phyloP scores from a whole-genome alignment of 2,888 invertebrate species.

The Phengaris arion region DNA sequence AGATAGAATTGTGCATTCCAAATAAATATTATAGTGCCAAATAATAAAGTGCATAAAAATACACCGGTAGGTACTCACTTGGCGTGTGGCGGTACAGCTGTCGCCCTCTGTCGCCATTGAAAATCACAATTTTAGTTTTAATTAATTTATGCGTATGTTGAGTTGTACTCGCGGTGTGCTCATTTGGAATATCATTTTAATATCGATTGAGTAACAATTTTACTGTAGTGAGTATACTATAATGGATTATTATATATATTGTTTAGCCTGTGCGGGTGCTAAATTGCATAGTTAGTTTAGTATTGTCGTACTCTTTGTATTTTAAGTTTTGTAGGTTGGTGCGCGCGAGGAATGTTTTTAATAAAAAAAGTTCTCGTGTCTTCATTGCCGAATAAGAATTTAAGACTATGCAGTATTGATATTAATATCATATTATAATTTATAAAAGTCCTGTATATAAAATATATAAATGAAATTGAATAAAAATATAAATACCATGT shows the following conservation, averaged over 20 bases:
- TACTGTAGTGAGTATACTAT: slow-evolving; percentile 42
- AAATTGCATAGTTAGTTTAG: slow-evolving; percentile 58
- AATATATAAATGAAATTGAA: slow-evolving; percentile 73
- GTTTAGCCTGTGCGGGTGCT: slow-evolving; percentile 72
- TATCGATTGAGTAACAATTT: slow-evolving; percentile 50
- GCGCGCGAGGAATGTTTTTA: slow-evolving; percentile 44
- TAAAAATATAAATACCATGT: slow-evolving; percentile 77
- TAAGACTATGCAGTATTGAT: slow-evolving; percentile 76
- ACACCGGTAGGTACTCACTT: slow-evolving; percentile 39
- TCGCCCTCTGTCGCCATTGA: slow-evolving; percentile 41
- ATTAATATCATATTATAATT: slow-evolving; percentile 72
- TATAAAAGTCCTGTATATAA: slow-evolving; percentile 78
- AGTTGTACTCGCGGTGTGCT: slow-evolving; percentile 52
- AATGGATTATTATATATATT: slow-evolving; percentile 41
- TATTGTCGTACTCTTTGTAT: slow-evolving; percentile 56
- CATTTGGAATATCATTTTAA: slow-evolving; percentile 55
- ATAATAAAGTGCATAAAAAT: slow-evolving; percentile 43
- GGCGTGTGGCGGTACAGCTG: slow-evolving; percentile 52
- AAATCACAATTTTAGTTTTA: slow-evolving; percentile 65
- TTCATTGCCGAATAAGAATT: slow-evolving; percentile 52
- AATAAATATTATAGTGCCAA: slow-evolving; percentile 72
- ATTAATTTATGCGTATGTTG: slow-evolving; percentile 46
- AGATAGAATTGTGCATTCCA: slow-evolving; percentile 73
- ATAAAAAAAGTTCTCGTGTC: slow-evolving; percentile 35
- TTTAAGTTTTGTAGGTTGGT: slow-evolving; percentile 47